Evolutionary conservation across 2,113 vertebrate species (phyloP).

Genomic region (Monarcha castaneiventris): DNA sequence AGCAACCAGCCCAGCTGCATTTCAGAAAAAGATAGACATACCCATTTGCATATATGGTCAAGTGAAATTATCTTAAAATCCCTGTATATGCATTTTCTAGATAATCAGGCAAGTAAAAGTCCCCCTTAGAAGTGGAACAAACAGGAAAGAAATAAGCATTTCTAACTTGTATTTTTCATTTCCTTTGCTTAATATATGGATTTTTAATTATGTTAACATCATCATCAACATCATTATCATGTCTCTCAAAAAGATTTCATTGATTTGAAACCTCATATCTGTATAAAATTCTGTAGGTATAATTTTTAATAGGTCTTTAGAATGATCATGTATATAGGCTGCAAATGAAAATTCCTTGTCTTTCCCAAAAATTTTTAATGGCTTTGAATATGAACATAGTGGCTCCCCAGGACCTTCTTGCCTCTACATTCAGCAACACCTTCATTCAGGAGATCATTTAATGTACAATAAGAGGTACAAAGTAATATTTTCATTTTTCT

Average conservation of each 20-base stretch:
- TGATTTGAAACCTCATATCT: neutral
- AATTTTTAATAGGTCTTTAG: neutral
- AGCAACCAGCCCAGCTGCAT: fast-evolving
- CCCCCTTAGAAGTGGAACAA: neutral
- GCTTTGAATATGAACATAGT: neutral
- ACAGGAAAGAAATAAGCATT: neutral
- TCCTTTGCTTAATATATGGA: neutral
- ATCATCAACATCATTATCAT: neutral
- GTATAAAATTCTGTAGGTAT: neutral
- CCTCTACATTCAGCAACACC: neutral
- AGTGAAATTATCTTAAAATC: neutral
- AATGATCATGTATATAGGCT: neutral
- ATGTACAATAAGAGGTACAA: neutral
- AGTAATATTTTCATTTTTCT: neutral
- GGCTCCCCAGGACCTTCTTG: neutral
- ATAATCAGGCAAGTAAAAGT: neutral
- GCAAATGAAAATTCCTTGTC: neutral
- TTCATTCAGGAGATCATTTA: neutral
- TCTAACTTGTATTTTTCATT: neutral
- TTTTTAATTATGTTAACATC: neutral
- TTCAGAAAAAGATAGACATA: neutral
- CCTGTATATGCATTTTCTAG: neutral
- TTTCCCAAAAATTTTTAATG: neutral
- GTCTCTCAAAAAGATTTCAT: neutral
- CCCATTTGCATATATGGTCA: neutral